Conservation (phyloP, 2,113 vertebrate genomes). For the Crotalus viridis region DNA sequence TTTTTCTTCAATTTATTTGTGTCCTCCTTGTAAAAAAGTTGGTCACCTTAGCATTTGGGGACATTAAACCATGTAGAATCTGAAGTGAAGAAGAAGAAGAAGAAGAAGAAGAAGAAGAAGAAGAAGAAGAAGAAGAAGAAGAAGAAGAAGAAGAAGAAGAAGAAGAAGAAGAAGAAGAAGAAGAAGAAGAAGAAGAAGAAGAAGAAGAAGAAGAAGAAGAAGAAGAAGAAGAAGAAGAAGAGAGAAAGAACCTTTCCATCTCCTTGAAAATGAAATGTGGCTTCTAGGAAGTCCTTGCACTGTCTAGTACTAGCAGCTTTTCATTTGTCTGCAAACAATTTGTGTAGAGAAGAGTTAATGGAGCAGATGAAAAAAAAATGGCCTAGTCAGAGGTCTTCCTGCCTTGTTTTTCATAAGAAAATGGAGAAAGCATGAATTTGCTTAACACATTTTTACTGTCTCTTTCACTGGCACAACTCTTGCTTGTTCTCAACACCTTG, state of each 20-base stretch:
- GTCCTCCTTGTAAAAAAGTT: no score
- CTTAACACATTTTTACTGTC: conserved; percentile 1
- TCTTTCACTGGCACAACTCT: not conserved
- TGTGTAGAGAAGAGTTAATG: not conserved
- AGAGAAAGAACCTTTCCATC: not conserved
- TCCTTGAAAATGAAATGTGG: not conserved
- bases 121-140: accelerated
- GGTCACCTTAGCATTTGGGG: not conserved
- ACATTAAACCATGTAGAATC: not conserved
- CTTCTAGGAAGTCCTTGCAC: not conserved
- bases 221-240: accelerated
- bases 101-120: no score
- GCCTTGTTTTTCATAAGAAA: not conserved
- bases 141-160: accelerated
- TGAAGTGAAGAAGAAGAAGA: not conserved
- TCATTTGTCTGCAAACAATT: not conserved
- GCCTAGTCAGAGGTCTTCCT: conserved; percentile 15
- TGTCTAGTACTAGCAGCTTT: not conserved
- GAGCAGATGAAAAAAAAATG: not conserved
- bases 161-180: accelerated
- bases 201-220: not conserved
- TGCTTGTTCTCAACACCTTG: not conserved
- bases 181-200: accelerated
- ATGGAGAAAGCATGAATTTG: not conserved
- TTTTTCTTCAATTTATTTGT: no score